Evolutionary conservation across 2,797 vertebrate genomes (phyloP).

Genomic region (Philypnodon macrostomus): DNA sequence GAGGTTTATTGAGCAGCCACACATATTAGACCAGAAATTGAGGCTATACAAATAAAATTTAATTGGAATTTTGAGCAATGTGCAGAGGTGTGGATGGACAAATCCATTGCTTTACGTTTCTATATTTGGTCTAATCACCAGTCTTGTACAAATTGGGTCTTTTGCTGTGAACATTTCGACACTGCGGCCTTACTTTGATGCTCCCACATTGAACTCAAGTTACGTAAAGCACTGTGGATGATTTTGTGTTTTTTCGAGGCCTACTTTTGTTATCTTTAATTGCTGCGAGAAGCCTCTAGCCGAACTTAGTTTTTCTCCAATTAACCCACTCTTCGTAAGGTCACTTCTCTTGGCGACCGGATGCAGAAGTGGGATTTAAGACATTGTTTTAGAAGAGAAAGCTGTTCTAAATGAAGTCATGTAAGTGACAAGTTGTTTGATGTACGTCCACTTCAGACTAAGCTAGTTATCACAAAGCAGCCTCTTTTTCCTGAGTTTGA

Average conservation of each 20-base stretch:
- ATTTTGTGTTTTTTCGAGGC: slow-evolving; percentile 30
- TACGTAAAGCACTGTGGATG: slow-evolving; percentile 25
- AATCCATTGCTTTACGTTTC: slow-evolving; percentile 11
- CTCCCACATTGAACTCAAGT: slow-evolving; percentile 44
- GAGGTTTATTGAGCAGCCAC: no score
- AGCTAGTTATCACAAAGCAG: not conserved
- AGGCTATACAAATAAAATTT: no score
- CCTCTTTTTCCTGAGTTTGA: no score
- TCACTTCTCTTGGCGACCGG: slow-evolving; percentile 21
- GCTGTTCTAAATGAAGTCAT: slow-evolving; percentile 5
- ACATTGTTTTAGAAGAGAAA: slow-evolving; percentile 8
- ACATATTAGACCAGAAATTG: no score
- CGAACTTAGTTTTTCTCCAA: slow-evolving; percentile 28
- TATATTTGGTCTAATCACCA: slow-evolving; percentile 20
- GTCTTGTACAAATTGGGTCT: slow-evolving; percentile 28
- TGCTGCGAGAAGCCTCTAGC: slow-evolving; percentile 17
- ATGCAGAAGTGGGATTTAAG: slow-evolving; percentile 28
- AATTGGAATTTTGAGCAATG: not conserved
- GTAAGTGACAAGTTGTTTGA: slow-evolving; percentile 19
- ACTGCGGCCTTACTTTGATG: no score
- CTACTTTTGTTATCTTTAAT: slow-evolving; percentile 42
- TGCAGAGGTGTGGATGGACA: slow-evolving; percentile 3
- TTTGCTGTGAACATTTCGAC: slow-evolving; percentile 18
- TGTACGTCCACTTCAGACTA: not conserved
- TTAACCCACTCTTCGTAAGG: slow-evolving; percentile 50